These are phyloP conservation scores for Steinernema carpocapsae DNA, from an alignment of 2,888 invertebrate genomes.

Conservation along the genomic window DNA sequence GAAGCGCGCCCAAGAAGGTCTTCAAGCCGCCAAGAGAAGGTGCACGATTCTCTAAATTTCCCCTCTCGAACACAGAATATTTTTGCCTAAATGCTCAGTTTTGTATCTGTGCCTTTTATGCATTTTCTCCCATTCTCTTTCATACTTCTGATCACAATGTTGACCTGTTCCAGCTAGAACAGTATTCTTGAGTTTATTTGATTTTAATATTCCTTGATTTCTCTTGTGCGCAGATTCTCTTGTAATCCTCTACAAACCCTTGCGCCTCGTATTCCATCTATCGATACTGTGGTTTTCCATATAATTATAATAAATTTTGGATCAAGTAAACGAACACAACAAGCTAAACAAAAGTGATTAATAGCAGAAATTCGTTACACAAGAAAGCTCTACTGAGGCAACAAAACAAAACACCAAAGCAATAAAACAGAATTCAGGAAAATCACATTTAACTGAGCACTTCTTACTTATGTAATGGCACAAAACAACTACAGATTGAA, in stretches of 20 bases:
- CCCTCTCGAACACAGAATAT: neutral
- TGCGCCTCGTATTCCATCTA: neutral
- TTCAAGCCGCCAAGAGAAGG: conserved; percentile 28
- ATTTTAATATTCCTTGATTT: neutral
- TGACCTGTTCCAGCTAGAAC: conserved; percentile 18
- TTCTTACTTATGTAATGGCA: too few relatives aligned
- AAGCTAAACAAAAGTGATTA: too few relatives aligned
- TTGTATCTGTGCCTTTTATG: conserved; percentile 7
- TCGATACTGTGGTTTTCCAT: neutral
- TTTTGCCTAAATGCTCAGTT: conserved; percentile 10
- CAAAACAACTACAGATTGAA: too few relatives aligned
- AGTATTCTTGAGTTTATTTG: neutral
- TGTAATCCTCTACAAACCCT: neutral
- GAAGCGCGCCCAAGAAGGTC: conserved; percentile 28
- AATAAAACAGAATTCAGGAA: too few relatives aligned
- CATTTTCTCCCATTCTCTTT: conserved; percentile 19
- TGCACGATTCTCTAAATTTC: conserved; percentile 14
- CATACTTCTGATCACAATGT: neutral
- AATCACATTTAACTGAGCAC: too few relatives aligned
- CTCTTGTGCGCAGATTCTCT: neutral
- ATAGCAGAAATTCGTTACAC: too few relatives aligned
- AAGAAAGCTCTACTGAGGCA: too few relatives aligned
- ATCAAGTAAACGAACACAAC: too few relatives aligned
- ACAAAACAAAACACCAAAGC: too few relatives aligned
- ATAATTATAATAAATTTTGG: neutral